These are phyloP conservation scores for Halesus radiatus DNA, from an alignment of 1,140 invertebrate genomes.

Conservation along the genomic window DNA sequence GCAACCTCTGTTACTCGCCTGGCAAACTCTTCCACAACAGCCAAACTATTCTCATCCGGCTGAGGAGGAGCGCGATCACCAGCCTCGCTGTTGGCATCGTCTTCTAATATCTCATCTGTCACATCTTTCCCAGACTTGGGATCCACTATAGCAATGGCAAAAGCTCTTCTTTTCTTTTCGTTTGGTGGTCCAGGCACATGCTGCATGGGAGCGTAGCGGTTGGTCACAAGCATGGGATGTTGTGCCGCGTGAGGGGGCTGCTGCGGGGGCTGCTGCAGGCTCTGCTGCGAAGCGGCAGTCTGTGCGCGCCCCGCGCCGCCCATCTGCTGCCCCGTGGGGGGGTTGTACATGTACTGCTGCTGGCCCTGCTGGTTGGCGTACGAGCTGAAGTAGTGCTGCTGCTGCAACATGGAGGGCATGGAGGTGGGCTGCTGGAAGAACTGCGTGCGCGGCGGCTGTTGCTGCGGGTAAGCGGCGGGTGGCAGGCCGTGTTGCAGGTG, in stretches of 20 bases:
- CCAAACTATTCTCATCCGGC: constrained; percentile 29
- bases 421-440: constrained; percentile 32
- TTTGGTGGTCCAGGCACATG: constrained; percentile 6
- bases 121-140: constrained; percentile 51
- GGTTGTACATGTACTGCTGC: constrained; percentile 26
- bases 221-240: constrained; percentile 1
- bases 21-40: constrained; percentile 48
- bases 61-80: constrained; percentile 1
- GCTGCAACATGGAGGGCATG: constrained; percentile 23
- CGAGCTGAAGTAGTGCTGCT: constrained; percentile 24
- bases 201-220: constrained; percentile 19
- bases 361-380: constrained; percentile 24
- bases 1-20: constrained; percentile 32
- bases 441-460: constrained; percentile 23
- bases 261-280: constrained; percentile 5
- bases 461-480: constrained; percentile 30
- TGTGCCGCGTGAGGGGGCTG: constrained; percentile 1
- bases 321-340: constrained; percentile 8
- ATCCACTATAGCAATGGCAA: constrained; percentile 47
- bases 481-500: constrained; percentile 4
- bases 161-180: constrained; percentile 31
- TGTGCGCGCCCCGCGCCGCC: not conserved
- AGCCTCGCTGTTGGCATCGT: not conserved
- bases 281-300: not conserved
- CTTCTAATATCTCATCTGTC: constrained; percentile 42